Percentiles rank a stretch among this genome's conserved stretches.
Evolutionary conservation across 2,888 invertebrate species (phyloP).

Genomic region (Prostheceraeus crozeri): DNA sequence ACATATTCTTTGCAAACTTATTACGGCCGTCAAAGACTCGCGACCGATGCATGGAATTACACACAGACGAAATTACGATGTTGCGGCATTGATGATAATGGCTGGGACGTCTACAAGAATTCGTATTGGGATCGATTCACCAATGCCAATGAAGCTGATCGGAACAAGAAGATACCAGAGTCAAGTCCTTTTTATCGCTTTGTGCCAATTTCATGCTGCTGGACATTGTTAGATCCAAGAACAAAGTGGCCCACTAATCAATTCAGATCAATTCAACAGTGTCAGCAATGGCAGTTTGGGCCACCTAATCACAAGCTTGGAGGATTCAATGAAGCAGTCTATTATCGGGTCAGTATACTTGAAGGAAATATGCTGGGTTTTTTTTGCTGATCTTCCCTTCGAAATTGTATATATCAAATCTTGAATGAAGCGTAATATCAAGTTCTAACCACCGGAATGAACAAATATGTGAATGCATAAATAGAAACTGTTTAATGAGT

Average conservation of each 20-base stretch:
- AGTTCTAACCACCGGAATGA: too few species aligned
- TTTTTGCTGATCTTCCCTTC: too few species aligned
- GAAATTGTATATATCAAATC: too few species aligned
- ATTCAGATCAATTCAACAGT: neutral
- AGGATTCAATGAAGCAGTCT: slow-evolving; percentile 27
- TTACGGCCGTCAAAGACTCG: slow-evolving; percentile 16
- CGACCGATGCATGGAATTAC: slow-evolving; percentile 28
- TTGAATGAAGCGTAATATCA: too few species aligned
- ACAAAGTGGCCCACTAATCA: slow-evolving; percentile 29
- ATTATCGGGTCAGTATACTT: too few species aligned
- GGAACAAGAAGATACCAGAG: slow-evolving; percentile 1
- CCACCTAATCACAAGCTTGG: slow-evolving; percentile 29
- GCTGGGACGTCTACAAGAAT: slow-evolving; percentile 31
- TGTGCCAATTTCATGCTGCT: slow-evolving; percentile 34
- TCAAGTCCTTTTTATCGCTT: slow-evolving; percentile 31
- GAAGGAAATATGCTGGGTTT: too few species aligned
- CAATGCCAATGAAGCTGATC: slow-evolving; percentile 19
- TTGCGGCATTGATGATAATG: slow-evolving; percentile 30
- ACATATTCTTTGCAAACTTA: neutral
- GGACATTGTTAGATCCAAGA: slow-evolving; percentile 31
- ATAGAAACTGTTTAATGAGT: too few species aligned
- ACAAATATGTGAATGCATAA: too few species aligned
- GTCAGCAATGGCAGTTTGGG: slow-evolving; percentile 33
- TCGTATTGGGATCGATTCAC: slow-evolving; percentile 25
- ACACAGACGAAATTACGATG: slow-evolving; percentile 30